Evolutionary conservation across 2,113 vertebrate genomes (phyloP).

Genomic region (Mesitornis unicolor): DNA sequence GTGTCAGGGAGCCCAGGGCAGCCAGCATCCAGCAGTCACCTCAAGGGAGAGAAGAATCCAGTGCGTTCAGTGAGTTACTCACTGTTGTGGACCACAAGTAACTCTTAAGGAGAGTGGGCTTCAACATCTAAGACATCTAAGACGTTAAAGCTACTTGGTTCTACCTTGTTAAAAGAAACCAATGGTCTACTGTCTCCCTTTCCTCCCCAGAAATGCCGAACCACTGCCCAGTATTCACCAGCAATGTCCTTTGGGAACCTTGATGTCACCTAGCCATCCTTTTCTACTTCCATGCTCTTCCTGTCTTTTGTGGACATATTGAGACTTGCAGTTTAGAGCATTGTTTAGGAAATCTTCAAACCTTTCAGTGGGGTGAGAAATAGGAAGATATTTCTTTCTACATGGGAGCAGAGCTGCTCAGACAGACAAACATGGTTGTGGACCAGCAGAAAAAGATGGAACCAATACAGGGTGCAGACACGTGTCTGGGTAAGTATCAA

Average conservation of each 20-base stretch:
- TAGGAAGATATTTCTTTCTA: background rate
- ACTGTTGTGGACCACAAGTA: background rate
- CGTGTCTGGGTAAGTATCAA: background rate
- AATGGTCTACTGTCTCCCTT: background rate
- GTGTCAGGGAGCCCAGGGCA: slow-evolving; percentile 74
- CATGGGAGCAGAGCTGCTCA: background rate
- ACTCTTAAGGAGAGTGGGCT: background rate
- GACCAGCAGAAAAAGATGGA: background rate
- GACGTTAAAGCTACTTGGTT: too few relatives aligned
- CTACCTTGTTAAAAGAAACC: background rate
- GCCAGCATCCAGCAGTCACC: slow-evolving; percentile 81
- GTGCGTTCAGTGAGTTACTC: background rate
- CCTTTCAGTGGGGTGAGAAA: background rate
- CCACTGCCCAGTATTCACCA: background rate
- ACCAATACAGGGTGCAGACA: background rate
- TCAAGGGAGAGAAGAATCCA: background rate
- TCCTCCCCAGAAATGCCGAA: background rate
- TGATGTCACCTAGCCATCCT: background rate
- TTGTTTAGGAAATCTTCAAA: background rate
- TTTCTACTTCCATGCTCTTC: background rate
- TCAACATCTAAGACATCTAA: background rate
- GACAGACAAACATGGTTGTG: background rate
- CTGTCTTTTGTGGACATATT: background rate
- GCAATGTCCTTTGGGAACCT: background rate
- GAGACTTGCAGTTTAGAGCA: background rate